A percentile compares a stretch with the other conserved stretches of the same genome.
These are phyloP conservation scores for Kryptolebias marmoratus DNA, from an alignment of 2,113 vertebrate genomes.

Conservation along the genomic window DNA sequence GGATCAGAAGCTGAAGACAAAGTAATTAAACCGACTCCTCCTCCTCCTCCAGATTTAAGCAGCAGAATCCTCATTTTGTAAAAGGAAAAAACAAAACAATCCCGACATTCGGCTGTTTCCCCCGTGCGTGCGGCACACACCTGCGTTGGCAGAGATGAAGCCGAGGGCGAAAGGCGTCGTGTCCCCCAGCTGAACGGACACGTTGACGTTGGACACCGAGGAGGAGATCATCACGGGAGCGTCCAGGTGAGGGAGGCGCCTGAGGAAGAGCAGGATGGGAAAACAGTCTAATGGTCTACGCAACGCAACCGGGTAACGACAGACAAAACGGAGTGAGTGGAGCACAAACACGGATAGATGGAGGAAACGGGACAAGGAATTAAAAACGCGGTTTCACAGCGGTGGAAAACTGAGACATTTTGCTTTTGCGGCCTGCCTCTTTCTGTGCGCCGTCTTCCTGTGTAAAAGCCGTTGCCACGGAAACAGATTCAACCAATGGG, in stretches of 20 bases:
- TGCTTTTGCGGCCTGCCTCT: constrained; percentile 65
- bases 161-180: constrained; percentile 94
- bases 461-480: constrained; percentile 82
- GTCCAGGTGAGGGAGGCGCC: constrained; percentile 87
- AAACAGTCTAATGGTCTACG: constrained; percentile 74
- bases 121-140: constrained; percentile 70
- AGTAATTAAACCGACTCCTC: too few species aligned
- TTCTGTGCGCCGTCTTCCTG: constrained; percentile 71
- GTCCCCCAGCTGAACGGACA: constrained; percentile 93
- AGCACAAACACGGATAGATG: constrained; percentile 43
- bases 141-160: constrained; percentile 89
- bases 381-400: constrained; percentile 7
- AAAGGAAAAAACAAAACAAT: constrained; percentile 5
- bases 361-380: constrained; percentile 28
- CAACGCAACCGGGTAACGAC: constrained; percentile 29
- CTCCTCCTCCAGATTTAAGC: neutral
- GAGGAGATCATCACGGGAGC: constrained; percentile 89
- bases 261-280: constrained; percentile 71
- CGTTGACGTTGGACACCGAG: constrained; percentile 89
- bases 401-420: neutral
- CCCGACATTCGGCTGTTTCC: constrained; percentile 3
- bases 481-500: constrained; percentile 90
- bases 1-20: too few species aligned
- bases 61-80: neutral
- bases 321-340: constrained; percentile 38